These are phyloP conservation scores for Myrmecophaga tridactyla DNA, from an alignment of 2,113 vertebrate genomes.

Conservation along the genomic window DNA sequence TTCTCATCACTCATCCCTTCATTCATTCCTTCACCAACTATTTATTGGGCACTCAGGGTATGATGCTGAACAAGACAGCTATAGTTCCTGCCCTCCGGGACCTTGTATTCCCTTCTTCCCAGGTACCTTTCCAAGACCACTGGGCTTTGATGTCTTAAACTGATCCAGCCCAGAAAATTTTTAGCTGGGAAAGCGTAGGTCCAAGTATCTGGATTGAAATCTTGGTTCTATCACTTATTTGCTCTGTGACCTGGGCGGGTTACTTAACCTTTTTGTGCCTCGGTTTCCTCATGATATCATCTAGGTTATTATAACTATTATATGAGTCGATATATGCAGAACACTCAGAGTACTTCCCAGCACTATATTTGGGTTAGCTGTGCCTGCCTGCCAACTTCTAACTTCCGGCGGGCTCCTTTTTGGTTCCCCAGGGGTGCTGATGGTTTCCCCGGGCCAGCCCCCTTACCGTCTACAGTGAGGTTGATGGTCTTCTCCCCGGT, in stretches of 20 bases:
- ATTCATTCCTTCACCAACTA: background rate
- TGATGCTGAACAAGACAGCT: background rate
- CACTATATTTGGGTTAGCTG: background rate
- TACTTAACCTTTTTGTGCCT: background rate
- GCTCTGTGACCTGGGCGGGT: background rate
- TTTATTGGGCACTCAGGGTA: background rate
- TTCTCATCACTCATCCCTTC: background rate
- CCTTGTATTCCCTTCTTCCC: background rate
- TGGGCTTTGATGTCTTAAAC: background rate
- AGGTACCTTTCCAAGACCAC: background rate
- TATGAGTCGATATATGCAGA: background rate
- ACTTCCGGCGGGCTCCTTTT: background rate
- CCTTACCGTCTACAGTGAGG: conserved; percentile 95
- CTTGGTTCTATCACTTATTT: background rate
- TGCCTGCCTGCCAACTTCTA: background rate
- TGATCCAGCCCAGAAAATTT: background rate
- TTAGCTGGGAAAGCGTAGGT: background rate
- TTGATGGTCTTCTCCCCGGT: conserved; percentile 94
- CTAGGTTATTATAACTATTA: background rate
- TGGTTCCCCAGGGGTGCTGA: background rate
- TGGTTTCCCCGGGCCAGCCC: background rate
- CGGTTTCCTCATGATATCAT: background rate
- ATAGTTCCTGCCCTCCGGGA: background rate
- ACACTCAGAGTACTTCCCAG: background rate
- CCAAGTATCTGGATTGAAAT: background rate